Base-by-base conservation (phyloP, 2,113 vertebrate species). In the Corynorhinus townsendii region DNA sequence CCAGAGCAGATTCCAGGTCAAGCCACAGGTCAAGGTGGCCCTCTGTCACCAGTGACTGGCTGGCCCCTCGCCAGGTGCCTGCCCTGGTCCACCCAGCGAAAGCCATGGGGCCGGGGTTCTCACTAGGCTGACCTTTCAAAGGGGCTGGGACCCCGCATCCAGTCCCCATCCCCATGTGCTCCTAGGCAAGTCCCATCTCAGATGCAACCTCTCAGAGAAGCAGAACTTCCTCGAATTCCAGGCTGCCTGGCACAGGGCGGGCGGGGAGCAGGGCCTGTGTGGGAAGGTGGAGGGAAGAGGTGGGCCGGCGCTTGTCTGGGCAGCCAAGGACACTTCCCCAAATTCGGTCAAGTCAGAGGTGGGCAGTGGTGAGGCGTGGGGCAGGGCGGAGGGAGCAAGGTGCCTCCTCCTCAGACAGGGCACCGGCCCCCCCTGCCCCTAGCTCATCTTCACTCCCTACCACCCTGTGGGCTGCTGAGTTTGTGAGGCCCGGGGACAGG, bases 401-500 rank as follows among this genome's bases (percentile, higher is more conserved):
- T 20, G 33, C 33, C 19, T 52, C 16, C 71, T 33, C 45, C 24
- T 11, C 8, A 35, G 38, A 52, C 75, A 43, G 4, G 20, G 26
- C 45, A 0, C 5, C 0, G 3, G 19, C 12, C n/a, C 26, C 64
- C 22, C 52, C 26, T 1, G 1, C 14, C 28, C 38, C 1, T 1
- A 14, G 10, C 16, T 33, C 64, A 6, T 38, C 47, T n/a, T 66
- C 19, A 12, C 43, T 24, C 11, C 40, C n/a, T 11, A 20, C 4
- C 5, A 10, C n/a, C 22, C 45, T 43, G 20, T 0, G 5, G 11
- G 54, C 11, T 5, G 22, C 49, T 62, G 28, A 33, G 59, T 68
- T 62, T 33, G 20, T 3, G 10, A 54, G 49, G 77, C n/a, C 52
- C 1, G 5, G 35, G n/a, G 35, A 59, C 24, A 59, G n/a, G 77